Conservation (phyloP, 2,888 invertebrate genomes). For the Automeris io region DNA sequence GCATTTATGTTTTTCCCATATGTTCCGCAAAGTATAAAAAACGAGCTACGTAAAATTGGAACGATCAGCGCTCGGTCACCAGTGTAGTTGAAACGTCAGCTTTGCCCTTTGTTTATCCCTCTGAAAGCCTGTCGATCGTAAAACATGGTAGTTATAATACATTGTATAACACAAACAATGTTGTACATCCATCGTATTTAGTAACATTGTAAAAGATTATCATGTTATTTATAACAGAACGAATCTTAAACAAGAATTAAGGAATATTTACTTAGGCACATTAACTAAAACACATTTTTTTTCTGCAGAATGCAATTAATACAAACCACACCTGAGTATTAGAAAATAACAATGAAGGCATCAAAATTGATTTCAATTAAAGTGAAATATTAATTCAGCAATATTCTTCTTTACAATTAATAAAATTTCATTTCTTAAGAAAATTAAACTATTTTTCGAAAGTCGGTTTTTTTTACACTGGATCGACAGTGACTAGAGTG, state of each 20-base stretch:
- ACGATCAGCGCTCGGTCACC: neutral
- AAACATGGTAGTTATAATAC: slow-evolving; percentile 45
- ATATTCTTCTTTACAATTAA: too few relatives aligned
- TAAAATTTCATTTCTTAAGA: too few relatives aligned
- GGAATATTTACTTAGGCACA: neutral
- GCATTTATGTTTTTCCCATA: too few relatives aligned
- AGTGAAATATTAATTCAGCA: too few relatives aligned
- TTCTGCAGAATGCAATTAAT: too few relatives aligned
- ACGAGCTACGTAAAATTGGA: neutral
- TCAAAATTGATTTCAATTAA: too few relatives aligned
- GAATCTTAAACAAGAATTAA: neutral
- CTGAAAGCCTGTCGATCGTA: slow-evolving; percentile 29
- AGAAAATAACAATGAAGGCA: too few relatives aligned
- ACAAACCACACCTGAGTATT: too few relatives aligned
- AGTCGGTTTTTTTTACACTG: too few relatives aligned
- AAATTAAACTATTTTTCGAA: too few relatives aligned
- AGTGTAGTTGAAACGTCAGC: slow-evolving; percentile 22
- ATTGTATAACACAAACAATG: slow-evolving; percentile 26
- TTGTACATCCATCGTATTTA: slow-evolving; percentile 9
- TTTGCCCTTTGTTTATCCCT: slow-evolving; percentile 35
- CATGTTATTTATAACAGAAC: neutral
- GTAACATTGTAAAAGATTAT: slow-evolving; percentile 5
- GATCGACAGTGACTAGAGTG: too few relatives aligned
- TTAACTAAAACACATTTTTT: neutral
- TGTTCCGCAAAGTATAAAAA: too few relatives aligned